Conservation (phyloP, 2,888 invertebrate species). For the Nomada goodeniana region DNA sequence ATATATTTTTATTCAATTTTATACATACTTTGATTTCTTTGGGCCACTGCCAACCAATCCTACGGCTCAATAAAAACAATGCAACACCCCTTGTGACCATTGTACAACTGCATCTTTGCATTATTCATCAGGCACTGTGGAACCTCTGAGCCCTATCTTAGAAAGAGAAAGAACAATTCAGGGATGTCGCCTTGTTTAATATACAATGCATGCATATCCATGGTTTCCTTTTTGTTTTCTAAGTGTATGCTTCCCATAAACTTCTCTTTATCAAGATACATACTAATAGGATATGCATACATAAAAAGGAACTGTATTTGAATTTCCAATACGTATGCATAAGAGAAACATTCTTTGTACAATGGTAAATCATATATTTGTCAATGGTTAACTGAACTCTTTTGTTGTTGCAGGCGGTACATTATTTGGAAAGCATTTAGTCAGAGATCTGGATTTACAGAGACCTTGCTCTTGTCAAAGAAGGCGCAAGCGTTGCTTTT, state of each 20-base stretch:
- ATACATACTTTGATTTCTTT: conserved; percentile 51
- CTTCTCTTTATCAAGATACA: conserved; percentile 34
- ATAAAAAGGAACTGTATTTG: background rate
- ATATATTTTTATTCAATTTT: conserved; percentile 49
- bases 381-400: background rate
- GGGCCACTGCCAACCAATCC: conserved; percentile 47
- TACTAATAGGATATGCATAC: conserved; percentile 24
- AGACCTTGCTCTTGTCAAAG: conserved; percentile 97
- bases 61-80: conserved; percentile 63
- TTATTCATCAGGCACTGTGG: conserved; percentile 72
- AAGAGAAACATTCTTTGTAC: background rate
- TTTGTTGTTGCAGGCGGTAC: conserved; percentile 90
- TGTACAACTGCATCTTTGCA: conserved; percentile 68
- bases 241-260: conserved; percentile 50
- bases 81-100: conserved; percentile 63
- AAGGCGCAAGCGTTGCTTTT: conserved; percentile 94
- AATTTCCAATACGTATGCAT: conserved; percentile 2
- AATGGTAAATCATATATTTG: background rate
- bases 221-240: conserved; percentile 54
- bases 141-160: conserved; percentile 62
- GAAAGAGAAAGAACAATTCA: conserved; percentile 67
- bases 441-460: conserved; percentile 96
- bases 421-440: conserved; percentile 97
- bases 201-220: conserved; percentile 62
- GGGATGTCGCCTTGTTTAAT: conserved; percentile 62